phyloP scores from a whole-genome alignment of 2,113 vertebrate species.

The Phaetusa simplex region DNA sequence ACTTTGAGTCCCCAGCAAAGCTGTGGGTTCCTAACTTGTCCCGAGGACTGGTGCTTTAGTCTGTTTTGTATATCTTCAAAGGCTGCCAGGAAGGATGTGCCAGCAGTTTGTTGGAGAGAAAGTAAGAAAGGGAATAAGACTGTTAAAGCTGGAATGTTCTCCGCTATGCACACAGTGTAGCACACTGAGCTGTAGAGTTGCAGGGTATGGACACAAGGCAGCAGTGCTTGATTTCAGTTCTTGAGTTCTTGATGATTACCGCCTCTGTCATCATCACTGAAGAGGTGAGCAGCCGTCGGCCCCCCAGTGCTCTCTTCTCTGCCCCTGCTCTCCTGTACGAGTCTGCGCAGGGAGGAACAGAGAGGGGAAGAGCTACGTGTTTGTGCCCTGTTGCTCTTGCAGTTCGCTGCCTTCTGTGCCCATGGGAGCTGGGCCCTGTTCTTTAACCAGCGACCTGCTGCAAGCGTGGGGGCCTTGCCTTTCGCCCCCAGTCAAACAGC shows the following conservation, averaged over 20 bases:
- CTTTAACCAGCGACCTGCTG: background rate
- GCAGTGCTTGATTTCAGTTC: background rate
- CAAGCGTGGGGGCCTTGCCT: background rate
- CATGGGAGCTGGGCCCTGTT: fast-evolving
- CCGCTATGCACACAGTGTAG: background rate
- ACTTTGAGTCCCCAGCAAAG: background rate
- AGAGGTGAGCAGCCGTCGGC: background rate
- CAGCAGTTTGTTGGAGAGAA: background rate
- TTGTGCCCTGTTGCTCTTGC: background rate
- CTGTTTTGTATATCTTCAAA: background rate
- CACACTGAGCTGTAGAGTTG: background rate
- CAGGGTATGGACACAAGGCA: background rate
- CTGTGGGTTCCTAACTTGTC: background rate
- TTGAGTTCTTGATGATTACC: no score
- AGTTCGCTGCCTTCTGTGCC: background rate
- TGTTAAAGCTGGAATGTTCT: background rate
- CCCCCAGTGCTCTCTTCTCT: background rate
- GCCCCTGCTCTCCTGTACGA: background rate
- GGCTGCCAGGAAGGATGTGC: background rate
- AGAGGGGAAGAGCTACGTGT: background rate
- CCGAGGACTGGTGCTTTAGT: background rate
- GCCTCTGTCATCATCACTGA: background rate
- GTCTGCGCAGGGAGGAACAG: background rate
- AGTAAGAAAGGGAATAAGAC: background rate
- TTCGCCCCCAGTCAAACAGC: fast-evolving